Conservation (phyloP, 2,797 vertebrate genomes). For the Syndactyla subalaris region DNA sequence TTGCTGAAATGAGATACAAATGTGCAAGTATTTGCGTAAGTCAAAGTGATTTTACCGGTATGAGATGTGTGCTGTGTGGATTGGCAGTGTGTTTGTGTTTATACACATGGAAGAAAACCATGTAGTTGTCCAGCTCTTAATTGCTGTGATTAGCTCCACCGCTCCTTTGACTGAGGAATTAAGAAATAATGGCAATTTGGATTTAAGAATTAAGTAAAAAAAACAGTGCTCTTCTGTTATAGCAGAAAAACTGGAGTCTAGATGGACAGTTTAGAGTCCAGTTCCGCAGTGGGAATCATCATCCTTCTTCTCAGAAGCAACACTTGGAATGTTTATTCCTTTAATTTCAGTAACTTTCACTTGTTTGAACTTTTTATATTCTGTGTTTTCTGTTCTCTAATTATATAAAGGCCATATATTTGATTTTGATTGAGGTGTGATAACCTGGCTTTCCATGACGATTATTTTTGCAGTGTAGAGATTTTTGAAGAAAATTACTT, state of each 20-base stretch:
- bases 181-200: background rate
- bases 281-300: fast-evolving
- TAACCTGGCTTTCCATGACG: background rate
- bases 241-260: background rate
- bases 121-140: background rate
- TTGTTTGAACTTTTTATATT: background rate
- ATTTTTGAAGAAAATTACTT: background rate
- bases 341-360: background rate
- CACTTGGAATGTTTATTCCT: background rate
- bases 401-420: background rate
- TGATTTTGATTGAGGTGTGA: background rate
- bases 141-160: background rate
- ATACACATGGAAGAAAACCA: fast-evolving
- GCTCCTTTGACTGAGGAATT: background rate
- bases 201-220: background rate
- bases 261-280: background rate
- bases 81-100: background rate
- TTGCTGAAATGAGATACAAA: background rate
- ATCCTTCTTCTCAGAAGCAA: background rate
- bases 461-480: background rate
- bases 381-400: background rate
- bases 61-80: background rate
- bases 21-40: background rate
- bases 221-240: background rate
- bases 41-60: background rate